Base-by-base conservation (phyloP, 2,797 vertebrate species). In the Galaxias olidus region DNA sequence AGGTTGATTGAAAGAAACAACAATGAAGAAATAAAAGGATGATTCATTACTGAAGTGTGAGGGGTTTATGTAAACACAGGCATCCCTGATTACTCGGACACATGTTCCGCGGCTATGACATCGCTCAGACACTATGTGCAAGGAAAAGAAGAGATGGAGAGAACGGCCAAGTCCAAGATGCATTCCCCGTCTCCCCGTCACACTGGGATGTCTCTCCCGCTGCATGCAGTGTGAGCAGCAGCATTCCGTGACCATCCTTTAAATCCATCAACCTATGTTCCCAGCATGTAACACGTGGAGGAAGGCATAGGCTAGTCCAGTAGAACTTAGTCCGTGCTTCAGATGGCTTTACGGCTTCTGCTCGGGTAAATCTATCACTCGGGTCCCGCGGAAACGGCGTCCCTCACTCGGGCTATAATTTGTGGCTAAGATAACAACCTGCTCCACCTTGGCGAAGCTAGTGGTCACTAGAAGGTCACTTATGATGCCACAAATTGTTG, bases 231-330 rank as follows among this genome's bases (percentile, higher is more conserved):
- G 66, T 30, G 59, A 80, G 71, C 74, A 58, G 53, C 71, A 74
- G 74, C 68, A 84, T 79, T 79, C 75, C 73, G 69, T 0, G 8
- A 67, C 54, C 83, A 84, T 78, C 71, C 74, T 82, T 74, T 68
- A 81, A 86, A 85, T 60, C 69, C 74, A 86, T 86, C 72, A 86
- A 71, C 77, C 73, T 69, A 71, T 75, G 74, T 77, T 78, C 72
- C 72, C 52, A 46, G 65, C 55, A 69, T 77, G 76, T 76, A 75
- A 76, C 64, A 59, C 57, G 71, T 70, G 76, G 80, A 79, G 61
- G 66, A 59, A 41, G 51, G 65, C 69, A 56, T 17, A 11, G 71
- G 71, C 65, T 65, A 71, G 56, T 77, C 63, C 46, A 71, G 76
- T 50, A 58, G 43, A 61, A 69, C 72, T 59, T 50, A 54, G 62